A percentile compares a stretch with the other conserved stretches of the same genome.
These are phyloP conservation scores for Rhizomys pruinosus DNA, from an alignment of 2,113 vertebrate genomes.

Conservation along the genomic window DNA sequence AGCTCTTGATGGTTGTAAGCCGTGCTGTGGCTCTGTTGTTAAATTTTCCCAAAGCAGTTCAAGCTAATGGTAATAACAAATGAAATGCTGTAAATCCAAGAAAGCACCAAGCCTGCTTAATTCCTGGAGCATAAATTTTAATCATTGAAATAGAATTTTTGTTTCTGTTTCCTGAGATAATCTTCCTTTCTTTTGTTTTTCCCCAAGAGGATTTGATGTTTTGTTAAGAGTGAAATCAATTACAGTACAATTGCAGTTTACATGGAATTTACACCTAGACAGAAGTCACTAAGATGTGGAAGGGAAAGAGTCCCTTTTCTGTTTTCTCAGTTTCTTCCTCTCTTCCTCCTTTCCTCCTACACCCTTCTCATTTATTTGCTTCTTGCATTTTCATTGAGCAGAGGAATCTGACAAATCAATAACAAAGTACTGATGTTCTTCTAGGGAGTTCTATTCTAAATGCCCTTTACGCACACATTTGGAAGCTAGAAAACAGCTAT, in stretches of 20 bases:
- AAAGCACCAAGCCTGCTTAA: constrained; percentile 74
- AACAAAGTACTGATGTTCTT: neutral
- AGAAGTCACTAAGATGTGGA: constrained; percentile 58
- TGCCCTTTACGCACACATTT: neutral
- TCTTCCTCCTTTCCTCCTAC: rapidly evolving
- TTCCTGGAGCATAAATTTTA: constrained; percentile 74
- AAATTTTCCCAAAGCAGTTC: constrained; percentile 77
- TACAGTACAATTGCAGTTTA: constrained; percentile 31
- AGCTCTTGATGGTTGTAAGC: constrained; percentile 73
- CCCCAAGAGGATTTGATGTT: constrained; percentile 69
- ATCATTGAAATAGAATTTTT: constrained; percentile 76
- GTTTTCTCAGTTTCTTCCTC: too few species aligned
- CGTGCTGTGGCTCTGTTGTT: constrained; percentile 59
- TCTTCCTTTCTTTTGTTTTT: constrained; percentile 71
- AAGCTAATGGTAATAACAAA: constrained; percentile 73
- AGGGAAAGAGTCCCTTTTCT: neutral
- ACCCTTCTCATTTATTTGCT: neutral
- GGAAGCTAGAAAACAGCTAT: neutral
- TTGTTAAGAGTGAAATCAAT: constrained; percentile 69
- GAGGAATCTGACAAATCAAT: neutral
- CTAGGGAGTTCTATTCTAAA: neutral
- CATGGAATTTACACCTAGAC: constrained; percentile 66
- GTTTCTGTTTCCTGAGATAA: constrained; percentile 70
- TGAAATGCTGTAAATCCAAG: constrained; percentile 72
- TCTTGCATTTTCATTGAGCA: constrained; percentile 20